Conservation (phyloP, 2,888 invertebrate species). For the Villa cingulata region DNA sequence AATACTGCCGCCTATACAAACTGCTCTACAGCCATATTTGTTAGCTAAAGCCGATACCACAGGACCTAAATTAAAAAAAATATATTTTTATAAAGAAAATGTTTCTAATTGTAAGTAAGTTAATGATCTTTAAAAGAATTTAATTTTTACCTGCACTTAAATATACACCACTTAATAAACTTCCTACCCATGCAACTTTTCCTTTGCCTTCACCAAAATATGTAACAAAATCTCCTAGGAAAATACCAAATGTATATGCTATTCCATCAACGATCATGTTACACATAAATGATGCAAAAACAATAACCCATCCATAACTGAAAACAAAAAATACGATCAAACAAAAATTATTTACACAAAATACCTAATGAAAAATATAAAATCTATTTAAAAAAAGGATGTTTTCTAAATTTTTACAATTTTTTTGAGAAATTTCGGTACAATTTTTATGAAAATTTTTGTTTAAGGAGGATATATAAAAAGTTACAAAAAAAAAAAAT, state of each 20-base stretch:
- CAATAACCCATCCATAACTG: conserved; percentile 84
- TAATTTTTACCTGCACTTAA: conserved; percentile 75
- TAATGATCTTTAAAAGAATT: no score
- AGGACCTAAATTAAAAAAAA: conserved; percentile 50
- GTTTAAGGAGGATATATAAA: no score
- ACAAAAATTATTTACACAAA: no score
- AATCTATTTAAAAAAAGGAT: not conserved
- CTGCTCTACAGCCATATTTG: conserved; percentile 86
- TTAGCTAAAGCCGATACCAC: conserved; percentile 91
- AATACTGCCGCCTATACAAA: conserved; percentile 84
- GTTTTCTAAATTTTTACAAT: no score
- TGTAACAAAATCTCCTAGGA: conserved; percentile 63
- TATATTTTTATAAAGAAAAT: no score
- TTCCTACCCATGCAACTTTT: conserved; percentile 86
- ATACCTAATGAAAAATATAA: not conserved
- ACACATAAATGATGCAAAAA: conserved; percentile 91
- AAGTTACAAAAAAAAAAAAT: no score
- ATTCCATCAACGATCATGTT: conserved; percentile 98
- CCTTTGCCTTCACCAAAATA: conserved; percentile 78
- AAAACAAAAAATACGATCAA: not conserved
- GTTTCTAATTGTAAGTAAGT: no score
- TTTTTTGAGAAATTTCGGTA: no score
- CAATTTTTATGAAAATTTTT: no score
- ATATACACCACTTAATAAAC: conserved; percentile 89
- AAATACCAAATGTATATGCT: conserved; percentile 96